phyloP scores from a whole-genome alignment of 2,797 vertebrate species.

The Tragelaphus eurycerus region DNA sequence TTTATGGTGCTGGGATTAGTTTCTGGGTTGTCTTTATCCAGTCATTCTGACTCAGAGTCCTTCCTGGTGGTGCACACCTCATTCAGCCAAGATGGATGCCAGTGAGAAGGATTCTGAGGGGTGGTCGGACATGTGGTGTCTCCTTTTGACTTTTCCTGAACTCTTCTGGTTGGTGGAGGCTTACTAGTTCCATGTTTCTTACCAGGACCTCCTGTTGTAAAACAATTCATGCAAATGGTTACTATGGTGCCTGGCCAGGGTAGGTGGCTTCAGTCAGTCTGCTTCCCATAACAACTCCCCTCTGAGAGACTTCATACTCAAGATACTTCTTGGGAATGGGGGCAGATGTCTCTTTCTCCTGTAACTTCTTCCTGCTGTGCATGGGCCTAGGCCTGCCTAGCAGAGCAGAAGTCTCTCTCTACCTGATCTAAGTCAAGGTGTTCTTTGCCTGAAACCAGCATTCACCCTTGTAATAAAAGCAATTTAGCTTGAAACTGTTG shows the following conservation, averaged over 20 bases:
- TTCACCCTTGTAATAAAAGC: not conserved
- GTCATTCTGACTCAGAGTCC: not conserved
- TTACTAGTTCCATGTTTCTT: not conserved
- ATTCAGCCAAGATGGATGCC: not conserved
- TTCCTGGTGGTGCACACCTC: not conserved
- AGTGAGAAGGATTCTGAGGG: not conserved
- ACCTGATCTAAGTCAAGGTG: not conserved
- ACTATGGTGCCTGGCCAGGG: not conserved
- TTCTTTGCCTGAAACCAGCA: not conserved
- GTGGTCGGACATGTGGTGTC: fast-evolving
- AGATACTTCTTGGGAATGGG: not conserved
- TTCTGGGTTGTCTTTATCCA: not conserved
- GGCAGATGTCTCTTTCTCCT: not conserved
- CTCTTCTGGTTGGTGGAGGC: not conserved
- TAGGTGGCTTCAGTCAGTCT: not conserved
- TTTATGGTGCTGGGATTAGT: not conserved
- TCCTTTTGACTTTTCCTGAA: not conserved
- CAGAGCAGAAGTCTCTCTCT: not conserved
- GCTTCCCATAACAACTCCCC: not conserved
- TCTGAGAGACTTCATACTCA: not conserved
- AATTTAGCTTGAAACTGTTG: not conserved
- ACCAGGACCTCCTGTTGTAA: not conserved
- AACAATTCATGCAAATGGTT: not conserved
- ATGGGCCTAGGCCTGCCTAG: not conserved
- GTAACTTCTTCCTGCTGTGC: not conserved